Evolutionary conservation across 2,797 vertebrate species (phyloP).

Genomic region (Vespertilio murinus): DNA sequence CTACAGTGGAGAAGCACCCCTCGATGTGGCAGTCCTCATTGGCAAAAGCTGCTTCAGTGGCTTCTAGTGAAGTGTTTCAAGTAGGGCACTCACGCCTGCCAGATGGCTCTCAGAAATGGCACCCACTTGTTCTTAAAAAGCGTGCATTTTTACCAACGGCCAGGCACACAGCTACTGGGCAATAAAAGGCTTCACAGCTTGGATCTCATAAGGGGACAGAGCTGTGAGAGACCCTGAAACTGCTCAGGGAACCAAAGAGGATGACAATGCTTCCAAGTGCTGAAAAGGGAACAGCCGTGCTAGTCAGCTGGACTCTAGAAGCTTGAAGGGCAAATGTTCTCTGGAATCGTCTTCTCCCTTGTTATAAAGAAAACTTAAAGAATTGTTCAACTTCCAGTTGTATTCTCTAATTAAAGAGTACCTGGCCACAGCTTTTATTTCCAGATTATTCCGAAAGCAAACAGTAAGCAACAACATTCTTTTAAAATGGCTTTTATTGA

Average conservation of each 20-base stretch:
- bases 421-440: not conserved
- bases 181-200: not conserved
- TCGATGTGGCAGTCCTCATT: accelerated
- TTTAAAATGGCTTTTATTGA: slow-evolving; percentile 78
- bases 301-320: not conserved
- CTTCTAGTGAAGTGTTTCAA: not conserved
- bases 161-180: not conserved
- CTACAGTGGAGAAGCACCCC: not conserved
- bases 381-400: not conserved
- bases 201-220: not conserved
- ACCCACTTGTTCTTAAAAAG: not conserved
- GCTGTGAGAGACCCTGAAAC: not conserved
- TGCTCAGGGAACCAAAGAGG: not conserved
- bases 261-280: not conserved
- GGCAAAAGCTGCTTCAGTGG: not conserved
- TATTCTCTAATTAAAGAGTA: not conserved
- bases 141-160: not conserved
- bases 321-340: not conserved
- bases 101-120: not conserved
- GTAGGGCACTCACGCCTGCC: accelerated
- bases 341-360: not conserved
- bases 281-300: not conserved
- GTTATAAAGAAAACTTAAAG: not conserved
- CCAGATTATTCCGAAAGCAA: slow-evolving; percentile 48
- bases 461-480: slow-evolving; percentile 44